These are phyloP conservation scores for Corythornis madagascariensis DNA, from an alignment of 2,113 vertebrate genomes.

Conservation along the genomic window DNA sequence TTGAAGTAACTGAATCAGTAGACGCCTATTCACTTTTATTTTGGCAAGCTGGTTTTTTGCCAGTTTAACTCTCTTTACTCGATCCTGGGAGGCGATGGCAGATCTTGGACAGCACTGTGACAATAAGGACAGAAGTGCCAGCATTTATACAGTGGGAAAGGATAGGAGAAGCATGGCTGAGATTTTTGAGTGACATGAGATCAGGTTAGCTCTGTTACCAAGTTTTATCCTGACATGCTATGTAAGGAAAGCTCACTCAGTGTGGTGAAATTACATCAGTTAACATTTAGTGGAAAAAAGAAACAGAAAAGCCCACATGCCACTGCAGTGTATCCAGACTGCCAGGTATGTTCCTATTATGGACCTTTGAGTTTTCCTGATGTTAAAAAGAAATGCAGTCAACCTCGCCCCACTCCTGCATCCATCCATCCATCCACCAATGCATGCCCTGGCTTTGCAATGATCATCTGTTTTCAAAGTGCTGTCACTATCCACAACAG, in stretches of 20 bases:
- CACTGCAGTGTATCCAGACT: rapidly evolving
- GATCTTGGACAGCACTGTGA: not conserved
- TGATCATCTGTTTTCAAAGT: not conserved
- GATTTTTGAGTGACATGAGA: not conserved
- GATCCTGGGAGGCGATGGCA: not conserved
- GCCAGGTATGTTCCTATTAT: not conserved
- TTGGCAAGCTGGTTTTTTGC: not conserved
- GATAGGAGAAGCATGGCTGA: not conserved
- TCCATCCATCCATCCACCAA: rapidly evolving
- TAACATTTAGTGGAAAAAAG: not conserved
- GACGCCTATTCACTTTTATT: not conserved
- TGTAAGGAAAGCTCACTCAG: not conserved
- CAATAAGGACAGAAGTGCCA: not conserved
- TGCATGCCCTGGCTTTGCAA: not conserved
- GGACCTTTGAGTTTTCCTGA: not conserved
- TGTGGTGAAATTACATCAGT: not conserved
- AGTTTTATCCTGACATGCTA: not conserved
- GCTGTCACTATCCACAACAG: not conserved
- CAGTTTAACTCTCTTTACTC: not conserved
- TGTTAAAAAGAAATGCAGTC: not conserved
- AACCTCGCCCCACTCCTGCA: rapidly evolving
- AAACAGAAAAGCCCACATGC: not conserved
- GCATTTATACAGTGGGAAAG: not conserved
- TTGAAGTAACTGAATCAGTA: not conserved
- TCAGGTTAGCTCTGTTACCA: not conserved